Conservation (phyloP, 1,140 invertebrate species). For the Drosophila sucinea region DNA sequence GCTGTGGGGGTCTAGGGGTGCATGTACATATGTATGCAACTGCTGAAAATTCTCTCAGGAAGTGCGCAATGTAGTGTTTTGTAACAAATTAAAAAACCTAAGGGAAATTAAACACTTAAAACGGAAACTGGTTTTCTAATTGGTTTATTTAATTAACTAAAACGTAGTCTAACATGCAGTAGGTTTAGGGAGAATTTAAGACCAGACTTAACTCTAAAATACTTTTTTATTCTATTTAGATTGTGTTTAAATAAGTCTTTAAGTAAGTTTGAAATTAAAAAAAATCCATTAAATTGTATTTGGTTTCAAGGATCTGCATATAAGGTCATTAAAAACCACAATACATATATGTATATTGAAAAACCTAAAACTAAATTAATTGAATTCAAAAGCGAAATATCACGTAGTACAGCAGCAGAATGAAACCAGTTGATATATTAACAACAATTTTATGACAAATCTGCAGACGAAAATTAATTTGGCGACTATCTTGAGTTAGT, state of each 20-base stretch:
- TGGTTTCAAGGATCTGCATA: background rate
- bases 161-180: too few species aligned
- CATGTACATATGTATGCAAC: background rate
- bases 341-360: background rate
- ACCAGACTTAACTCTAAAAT: too few species aligned
- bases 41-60: background rate
- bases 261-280: background rate
- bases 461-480: background rate
- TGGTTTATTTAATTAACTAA: background rate
- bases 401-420: constrained; percentile 1
- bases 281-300: background rate
- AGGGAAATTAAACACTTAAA: background rate
- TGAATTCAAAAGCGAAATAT: background rate
- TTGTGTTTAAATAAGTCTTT: too few species aligned
- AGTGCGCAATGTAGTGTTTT: background rate
- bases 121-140: background rate
- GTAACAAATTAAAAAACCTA: background rate
- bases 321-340: background rate
- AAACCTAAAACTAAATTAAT: constrained; percentile 8
- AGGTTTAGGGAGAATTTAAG: too few species aligned
- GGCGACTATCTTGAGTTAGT: background rate
- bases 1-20: constrained; percentile 6
- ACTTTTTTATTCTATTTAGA: too few species aligned
- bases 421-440: constrained; percentile 4
- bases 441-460: constrained; percentile 5